These are phyloP conservation scores for Microvelia longipes DNA, from an alignment of 1,140 invertebrate species.

Conservation along the genomic window DNA sequence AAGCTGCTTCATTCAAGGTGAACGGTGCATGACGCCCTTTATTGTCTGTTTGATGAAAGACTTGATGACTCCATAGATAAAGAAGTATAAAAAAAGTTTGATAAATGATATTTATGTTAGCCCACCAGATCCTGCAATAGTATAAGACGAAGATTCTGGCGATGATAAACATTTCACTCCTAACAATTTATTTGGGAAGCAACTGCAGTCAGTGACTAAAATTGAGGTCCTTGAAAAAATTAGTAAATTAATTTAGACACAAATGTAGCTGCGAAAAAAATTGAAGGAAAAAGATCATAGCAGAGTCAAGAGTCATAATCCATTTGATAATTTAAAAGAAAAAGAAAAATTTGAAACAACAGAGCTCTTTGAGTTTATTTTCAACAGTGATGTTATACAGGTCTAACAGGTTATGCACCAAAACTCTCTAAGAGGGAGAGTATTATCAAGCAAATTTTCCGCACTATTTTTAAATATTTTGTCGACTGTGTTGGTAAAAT, in stretches of 20 bases:
- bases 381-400: no score
- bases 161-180: background rate
- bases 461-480: no score
- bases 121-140: background rate
- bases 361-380: no score
- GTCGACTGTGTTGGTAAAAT: no score
- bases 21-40: background rate
- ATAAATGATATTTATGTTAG: background rate
- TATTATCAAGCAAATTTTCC: no score
- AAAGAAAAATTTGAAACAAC: no score
- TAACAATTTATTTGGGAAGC: background rate
- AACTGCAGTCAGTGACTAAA: background rate
- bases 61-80: background rate
- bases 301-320: no score
- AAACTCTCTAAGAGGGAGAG: no score
- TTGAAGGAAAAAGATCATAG: background rate
- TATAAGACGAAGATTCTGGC: background rate
- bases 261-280: background rate
- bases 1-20: background rate
- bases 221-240: background rate
- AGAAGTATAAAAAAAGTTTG: no score
- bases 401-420: no score
- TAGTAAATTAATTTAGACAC: background rate
- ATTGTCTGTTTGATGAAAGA: background rate
- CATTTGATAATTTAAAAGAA: no score